phyloP scores from a whole-genome alignment of 2,113 vertebrate genomes.

The Ctenodactylus gundi region DNA sequence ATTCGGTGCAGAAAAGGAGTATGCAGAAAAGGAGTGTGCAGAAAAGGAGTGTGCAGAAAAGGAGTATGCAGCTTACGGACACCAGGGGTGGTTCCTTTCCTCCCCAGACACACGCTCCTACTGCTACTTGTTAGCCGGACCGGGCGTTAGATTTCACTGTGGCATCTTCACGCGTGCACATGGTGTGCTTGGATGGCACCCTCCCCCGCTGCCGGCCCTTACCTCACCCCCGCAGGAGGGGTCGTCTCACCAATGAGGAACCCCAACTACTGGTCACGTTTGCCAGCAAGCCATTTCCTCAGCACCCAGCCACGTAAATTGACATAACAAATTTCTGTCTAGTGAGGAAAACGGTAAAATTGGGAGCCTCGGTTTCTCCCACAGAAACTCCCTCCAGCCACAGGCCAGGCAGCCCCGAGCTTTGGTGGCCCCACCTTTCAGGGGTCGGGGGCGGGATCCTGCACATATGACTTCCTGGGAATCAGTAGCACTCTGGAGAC shows the following conservation, averaged over 20 bases:
- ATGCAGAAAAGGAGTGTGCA: no score
- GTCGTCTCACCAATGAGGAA: background rate
- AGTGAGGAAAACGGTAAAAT: background rate
- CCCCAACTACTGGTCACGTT: background rate
- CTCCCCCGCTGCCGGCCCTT: background rate
- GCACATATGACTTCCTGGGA: background rate
- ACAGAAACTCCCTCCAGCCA: background rate
- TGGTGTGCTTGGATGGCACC: background rate
- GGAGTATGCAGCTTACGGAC: background rate
- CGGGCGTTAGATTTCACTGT: background rate
- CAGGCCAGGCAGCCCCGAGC: background rate
- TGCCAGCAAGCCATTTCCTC: background rate
- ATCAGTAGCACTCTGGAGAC: background rate
- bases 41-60: no score
- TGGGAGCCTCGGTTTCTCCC: background rate
- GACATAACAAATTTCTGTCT: background rate
- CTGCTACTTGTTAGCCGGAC: no score
- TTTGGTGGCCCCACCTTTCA: background rate
- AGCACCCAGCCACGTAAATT: background rate
- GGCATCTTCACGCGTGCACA: background rate
- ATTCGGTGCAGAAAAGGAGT: background rate
- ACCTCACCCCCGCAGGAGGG: no score
- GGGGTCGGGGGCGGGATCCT: rapidly evolving
- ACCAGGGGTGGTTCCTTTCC: background rate
- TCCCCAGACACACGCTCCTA: no score